Percentiles rank a stretch among this genome's conserved stretches.
These are phyloP conservation scores for Microtus pennsylvanicus DNA, from an alignment of 2,113 vertebrate genomes.

Conservation along the genomic window DNA sequence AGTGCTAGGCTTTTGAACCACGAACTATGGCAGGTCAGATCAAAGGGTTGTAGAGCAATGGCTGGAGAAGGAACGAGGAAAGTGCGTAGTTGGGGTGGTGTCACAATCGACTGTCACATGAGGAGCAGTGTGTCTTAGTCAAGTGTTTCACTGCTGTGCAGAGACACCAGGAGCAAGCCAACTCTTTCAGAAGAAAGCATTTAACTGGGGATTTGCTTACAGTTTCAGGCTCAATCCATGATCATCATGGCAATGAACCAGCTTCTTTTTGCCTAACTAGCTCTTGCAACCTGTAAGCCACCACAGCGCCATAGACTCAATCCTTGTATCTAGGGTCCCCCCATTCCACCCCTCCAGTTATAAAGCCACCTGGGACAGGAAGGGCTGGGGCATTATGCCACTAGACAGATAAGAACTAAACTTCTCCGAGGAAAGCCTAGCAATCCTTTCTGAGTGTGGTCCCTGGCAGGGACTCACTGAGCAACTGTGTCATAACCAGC, in stretches of 20 bases:
- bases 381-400: not conserved
- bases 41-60: not conserved
- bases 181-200: not conserved
- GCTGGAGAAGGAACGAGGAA: not conserved
- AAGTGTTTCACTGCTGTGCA: not conserved
- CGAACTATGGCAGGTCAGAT: not conserved
- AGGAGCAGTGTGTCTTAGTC: not conserved
- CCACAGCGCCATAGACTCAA: fast-evolving
- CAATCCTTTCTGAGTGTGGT: not conserved
- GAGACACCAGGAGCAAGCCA: not conserved
- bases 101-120: not conserved
- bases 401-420: not conserved
- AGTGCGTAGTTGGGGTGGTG: not conserved
- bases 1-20: not conserved
- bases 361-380: not conserved
- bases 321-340: too few relatives aligned
- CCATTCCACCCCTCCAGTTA: not conserved
- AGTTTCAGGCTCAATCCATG: not conserved
- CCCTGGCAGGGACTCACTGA: not conserved
- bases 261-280: not conserved
- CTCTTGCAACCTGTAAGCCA: not conserved
- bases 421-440: not conserved
- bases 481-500: not conserved
- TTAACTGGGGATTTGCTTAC: not conserved
- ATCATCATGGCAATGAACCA: not conserved